Evolutionary conservation across 1,140 invertebrate genomes (phyloP).

Genomic region (Hermatobates lingyangjiaoensis): DNA sequence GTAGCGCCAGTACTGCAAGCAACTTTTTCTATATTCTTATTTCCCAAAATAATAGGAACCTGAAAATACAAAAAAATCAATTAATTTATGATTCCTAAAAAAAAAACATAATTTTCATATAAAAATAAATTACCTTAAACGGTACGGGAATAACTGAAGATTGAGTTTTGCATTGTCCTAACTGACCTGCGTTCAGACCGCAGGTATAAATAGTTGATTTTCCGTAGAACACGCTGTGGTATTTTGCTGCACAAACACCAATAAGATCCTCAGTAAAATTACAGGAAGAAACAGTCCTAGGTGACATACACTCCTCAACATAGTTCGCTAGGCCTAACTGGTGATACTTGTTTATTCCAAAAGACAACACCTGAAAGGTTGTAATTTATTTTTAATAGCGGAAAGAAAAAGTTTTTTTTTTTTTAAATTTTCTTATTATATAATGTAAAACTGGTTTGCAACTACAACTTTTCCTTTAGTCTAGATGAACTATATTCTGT

Average conservation of each 20-base stretch:
- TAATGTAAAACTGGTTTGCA: no score
- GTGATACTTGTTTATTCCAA: slow-evolving; percentile 41
- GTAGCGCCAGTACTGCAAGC: slow-evolving; percentile 45
- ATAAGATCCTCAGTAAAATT: slow-evolving; percentile 20
- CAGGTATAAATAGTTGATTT: slow-evolving; percentile 36
- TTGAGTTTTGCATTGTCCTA: slow-evolving; percentile 30
- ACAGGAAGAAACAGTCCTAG: slow-evolving; percentile 28
- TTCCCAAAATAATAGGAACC: slow-evolving; percentile 5
- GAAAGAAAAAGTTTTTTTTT: no score
- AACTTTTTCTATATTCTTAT: slow-evolving; percentile 22
- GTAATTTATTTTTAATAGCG: no score
- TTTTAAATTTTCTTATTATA: no score
- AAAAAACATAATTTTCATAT: not conserved
- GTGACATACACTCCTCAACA: slow-evolving; percentile 17
- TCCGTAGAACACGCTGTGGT: slow-evolving; percentile 48
- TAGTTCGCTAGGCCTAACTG: slow-evolving; percentile 36
- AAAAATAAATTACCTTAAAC: slow-evolving; percentile 23
- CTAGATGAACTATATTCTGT: no score
- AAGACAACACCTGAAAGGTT: slow-evolving; percentile 33
- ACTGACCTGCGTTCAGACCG: slow-evolving; percentile 53
- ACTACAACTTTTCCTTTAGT: no score
- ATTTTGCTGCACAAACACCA: slow-evolving; percentile 37
- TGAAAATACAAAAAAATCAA: slow-evolving; percentile 7
- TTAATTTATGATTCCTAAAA: not conserved
- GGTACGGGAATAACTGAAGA: slow-evolving; percentile 20